Evolutionary conservation across 2,113 vertebrate species (phyloP).

Genomic region (Lophius piscatorius): DNA sequence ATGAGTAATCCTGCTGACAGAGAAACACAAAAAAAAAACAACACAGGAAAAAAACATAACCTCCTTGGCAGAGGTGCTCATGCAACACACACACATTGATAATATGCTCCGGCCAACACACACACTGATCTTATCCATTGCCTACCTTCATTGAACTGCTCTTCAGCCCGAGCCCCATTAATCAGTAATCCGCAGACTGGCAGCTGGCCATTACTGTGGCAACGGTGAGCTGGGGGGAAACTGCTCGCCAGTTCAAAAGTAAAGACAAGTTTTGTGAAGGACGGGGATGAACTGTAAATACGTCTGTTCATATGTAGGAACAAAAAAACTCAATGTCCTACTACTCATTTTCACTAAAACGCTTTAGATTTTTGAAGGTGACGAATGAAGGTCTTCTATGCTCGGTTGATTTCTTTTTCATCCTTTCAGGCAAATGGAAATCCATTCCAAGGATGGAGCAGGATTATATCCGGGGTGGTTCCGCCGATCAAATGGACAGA

Average conservation of each 20-base stretch:
- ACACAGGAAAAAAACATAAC: constrained; percentile 32
- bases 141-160: constrained; percentile 77
- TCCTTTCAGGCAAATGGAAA: constrained; percentile 21
- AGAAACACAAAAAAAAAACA: constrained; percentile 12
- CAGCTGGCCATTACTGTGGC: constrained; percentile 84
- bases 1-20: no score
- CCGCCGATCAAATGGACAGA: not conserved
- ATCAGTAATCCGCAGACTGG: constrained; percentile 79
- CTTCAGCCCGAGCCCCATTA: constrained; percentile 79
- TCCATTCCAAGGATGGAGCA: constrained; percentile 43
- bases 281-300: constrained; percentile 54
- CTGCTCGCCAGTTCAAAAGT: constrained; percentile 77
- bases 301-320: constrained; percentile 43
- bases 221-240: constrained; percentile 77
- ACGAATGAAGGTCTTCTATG: constrained; percentile 23
- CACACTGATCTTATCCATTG: constrained; percentile 74
- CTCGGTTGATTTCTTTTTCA: constrained; percentile 13
- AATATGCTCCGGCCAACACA: constrained; percentile 34
- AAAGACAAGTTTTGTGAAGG: constrained; percentile 75
- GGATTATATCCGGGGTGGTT: constrained; percentile 40
- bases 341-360: constrained; percentile 30
- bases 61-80: constrained; percentile 23
- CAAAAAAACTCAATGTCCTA: constrained; percentile 16
- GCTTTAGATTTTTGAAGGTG: constrained; percentile 28
- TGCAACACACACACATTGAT: constrained; percentile 38